Evolutionary conservation across 2,113 vertebrate genomes (phyloP).

Genomic region (Sceloporus tristichus): DNA sequence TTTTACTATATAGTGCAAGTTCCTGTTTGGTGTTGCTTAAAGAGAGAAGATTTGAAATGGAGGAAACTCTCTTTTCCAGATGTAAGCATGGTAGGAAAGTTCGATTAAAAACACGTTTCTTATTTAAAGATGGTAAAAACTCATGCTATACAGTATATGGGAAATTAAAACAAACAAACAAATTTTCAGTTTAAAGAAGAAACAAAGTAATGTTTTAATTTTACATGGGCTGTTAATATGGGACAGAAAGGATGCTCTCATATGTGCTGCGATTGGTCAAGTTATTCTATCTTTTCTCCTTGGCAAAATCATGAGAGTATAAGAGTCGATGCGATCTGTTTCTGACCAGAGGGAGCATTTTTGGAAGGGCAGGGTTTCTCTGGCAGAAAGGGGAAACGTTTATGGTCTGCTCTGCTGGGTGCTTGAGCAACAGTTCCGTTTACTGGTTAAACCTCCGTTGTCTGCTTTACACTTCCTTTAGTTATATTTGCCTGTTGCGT

Average conservation of each 20-base stretch:
- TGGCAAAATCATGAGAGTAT: background rate
- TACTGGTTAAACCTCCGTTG: background rate
- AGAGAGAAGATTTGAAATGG: background rate
- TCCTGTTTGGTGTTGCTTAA: background rate
- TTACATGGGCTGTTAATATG: background rate
- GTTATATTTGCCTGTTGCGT: slow-evolving; percentile 15
- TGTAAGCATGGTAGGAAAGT: background rate
- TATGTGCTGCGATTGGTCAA: background rate
- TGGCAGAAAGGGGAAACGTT: slow-evolving; percentile 4
- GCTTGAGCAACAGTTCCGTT: slow-evolving; percentile 11
- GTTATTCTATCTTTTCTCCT: background rate
- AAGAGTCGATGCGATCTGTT: background rate
- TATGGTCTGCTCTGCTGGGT: background rate
- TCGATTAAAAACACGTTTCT: background rate
- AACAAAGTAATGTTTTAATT: background rate
- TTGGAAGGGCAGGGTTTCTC: slow-evolving; percentile 3
- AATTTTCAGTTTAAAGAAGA: background rate
- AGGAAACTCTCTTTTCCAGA: background rate
- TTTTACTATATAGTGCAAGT: background rate
- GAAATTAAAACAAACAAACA: background rate
- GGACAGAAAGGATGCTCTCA: background rate
- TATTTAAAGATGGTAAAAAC: too few species aligned
- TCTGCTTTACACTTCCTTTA: slow-evolving; percentile 28
- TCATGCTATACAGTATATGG: background rate
- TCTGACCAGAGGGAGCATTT: slow-evolving; percentile 12